Base-by-base conservation (phyloP, 2,113 vertebrate genomes). In the Actenoides hombroni region DNA sequence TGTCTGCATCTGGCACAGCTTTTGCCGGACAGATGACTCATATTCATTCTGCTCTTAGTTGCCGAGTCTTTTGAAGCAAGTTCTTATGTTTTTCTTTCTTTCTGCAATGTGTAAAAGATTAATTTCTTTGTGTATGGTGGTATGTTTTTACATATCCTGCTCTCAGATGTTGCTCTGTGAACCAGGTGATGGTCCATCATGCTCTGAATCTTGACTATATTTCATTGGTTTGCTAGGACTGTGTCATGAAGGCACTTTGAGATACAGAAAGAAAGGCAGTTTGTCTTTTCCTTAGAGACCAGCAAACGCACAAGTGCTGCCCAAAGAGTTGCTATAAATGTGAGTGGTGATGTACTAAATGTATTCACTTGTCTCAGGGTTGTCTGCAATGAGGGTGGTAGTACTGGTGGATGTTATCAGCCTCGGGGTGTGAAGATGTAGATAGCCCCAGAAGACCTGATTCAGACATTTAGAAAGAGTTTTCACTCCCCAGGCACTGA, bases 11-110 rank as follows among this genome's bases (percentile, higher is more conserved):
- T 96, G 94, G 88, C 79, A 81, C 73, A 75, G 80, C 37, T 90
- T 92, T 88, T 84, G 42, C 94, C 88, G 96, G 95, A 86, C 92
- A 96, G 79, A 91, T 90, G 80, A 96, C 49, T 95, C 93, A 91
- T 54, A 83, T 84, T 93, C 76, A 88, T 79, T 83, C 83, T 90
- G 39, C 28, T 86, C 69, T 86, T 83, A 84, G 84, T 49, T 90
- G 64, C 53, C 51, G 42, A 83, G 33, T 69, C 69, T 86, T 86
- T 82, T 68, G 42, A 93, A 95, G 56, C 20, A 60, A 80, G 82
- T 75, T 92, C 76, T 95, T 96, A 70, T 0, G 28, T 57, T 76
- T 29, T 28, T 90, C 35, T 63, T 74, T 81, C 63, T 88, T 77
- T 93, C 29, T 25, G 33, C 64, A 88, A 63, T 7, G 37, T 20